Conservation (phyloP, 1,140 invertebrate genomes). For the Hylaeus volcanicus region DNA sequence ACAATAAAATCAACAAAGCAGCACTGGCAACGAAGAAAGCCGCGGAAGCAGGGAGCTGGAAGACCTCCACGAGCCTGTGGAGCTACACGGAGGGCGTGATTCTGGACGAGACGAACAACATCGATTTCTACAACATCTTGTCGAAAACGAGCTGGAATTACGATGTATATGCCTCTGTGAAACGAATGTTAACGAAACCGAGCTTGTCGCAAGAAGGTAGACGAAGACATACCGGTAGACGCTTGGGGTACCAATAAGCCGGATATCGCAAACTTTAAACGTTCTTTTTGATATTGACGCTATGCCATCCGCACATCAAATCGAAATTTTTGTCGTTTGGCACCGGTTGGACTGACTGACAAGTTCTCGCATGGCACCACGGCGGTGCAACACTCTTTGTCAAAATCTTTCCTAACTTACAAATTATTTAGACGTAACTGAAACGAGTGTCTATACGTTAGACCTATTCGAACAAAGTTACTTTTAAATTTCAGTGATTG, state of each 20-base stretch:
- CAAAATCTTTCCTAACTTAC: too few species aligned
- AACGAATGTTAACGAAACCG: neutral
- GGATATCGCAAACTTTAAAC: too few species aligned
- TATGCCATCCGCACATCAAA: too few species aligned
- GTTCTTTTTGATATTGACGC: too few species aligned
- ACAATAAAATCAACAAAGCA: conserved; percentile 79
- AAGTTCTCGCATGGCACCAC: too few species aligned
- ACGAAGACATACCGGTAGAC: too few species aligned
- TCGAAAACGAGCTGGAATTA: conserved; percentile 73
- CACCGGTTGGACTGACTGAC: too few species aligned
- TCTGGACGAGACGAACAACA: conserved; percentile 81
- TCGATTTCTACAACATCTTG: conserved; percentile 92
- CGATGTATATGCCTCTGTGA: neutral
- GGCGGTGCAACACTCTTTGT: too few species aligned
- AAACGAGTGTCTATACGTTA: too few species aligned
- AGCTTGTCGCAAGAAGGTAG: neutral
- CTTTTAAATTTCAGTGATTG: neutral
- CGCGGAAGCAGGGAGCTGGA: conserved; percentile 82
- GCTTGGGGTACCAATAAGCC: too few species aligned
- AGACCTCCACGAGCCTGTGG: conserved; percentile 85
- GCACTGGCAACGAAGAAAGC: conserved; percentile 81
- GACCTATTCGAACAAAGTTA: neutral
- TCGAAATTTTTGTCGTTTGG: too few species aligned
- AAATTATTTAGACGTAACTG: too few species aligned
- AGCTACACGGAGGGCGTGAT: conserved; percentile 83